phyloP scores from a whole-genome alignment of 2,113 vertebrate genomes.

The Serinus canaria region DNA sequence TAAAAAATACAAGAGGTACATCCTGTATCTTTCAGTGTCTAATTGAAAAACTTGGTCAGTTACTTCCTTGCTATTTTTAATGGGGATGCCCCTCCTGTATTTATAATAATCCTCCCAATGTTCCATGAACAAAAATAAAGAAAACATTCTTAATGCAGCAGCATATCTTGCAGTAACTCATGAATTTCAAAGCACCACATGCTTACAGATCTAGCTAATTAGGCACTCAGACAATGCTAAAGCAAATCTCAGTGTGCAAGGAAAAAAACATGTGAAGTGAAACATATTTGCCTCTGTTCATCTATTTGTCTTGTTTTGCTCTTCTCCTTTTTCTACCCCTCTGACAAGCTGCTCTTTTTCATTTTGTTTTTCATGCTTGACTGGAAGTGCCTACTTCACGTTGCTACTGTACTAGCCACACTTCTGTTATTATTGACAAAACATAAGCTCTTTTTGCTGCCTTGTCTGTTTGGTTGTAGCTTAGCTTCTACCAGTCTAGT shows the following conservation, averaged over 20 bases:
- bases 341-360: not conserved
- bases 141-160: not conserved
- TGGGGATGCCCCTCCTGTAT: not conserved
- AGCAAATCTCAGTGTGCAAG: slow-evolving; percentile 15
- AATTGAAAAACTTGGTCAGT: not conserved
- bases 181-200: not conserved
- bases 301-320: slow-evolving; percentile 26
- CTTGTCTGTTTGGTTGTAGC: slow-evolving; percentile 11
- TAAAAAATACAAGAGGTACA: fast-evolving
- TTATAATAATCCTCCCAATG: not conserved
- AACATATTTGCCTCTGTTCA: slow-evolving; percentile 3
- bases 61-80: not conserved
- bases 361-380: slow-evolving; percentile 24
- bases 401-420: not conserved
- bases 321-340: not conserved
- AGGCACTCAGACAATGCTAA: slow-evolving; percentile 19
- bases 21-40: not conserved
- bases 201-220: slow-evolving; percentile 34
- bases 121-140: not conserved
- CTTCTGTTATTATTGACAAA: slow-evolving; percentile 24
- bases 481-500: slow-evolving; percentile 22
- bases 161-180: not conserved
- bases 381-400: not conserved
- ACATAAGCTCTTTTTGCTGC: not conserved
- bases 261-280: slow-evolving; percentile 19